These are phyloP conservation scores for Phortica variegata DNA, from an alignment of 1,140 invertebrate genomes.

Conservation along the genomic window DNA sequence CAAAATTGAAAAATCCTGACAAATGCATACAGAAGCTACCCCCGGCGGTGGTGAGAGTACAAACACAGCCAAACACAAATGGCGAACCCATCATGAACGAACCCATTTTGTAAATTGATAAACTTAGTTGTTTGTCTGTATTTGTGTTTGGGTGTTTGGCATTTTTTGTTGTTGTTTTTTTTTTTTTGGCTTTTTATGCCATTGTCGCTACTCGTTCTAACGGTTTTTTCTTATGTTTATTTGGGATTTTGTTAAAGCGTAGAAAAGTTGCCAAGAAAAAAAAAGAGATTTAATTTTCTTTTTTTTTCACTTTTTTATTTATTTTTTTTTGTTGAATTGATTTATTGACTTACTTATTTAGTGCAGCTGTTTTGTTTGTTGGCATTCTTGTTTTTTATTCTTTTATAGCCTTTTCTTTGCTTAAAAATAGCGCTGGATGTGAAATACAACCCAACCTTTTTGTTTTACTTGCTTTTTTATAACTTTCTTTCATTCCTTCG, in stretches of 20 bases:
- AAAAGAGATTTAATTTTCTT: too few species aligned
- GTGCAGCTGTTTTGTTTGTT: conserved; percentile 17
- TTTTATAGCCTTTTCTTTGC: conserved; percentile 1
- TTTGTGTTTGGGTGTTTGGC: conserved; percentile 20
- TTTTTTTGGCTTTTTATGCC: too few species aligned
- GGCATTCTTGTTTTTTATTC: conserved; percentile 6
- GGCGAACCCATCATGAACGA: too few species aligned
- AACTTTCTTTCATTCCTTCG: conserved; percentile 19
- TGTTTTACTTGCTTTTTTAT: not conserved
- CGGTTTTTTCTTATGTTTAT: conserved; percentile 37
- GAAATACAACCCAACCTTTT: not conserved
- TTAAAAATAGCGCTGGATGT: too few species aligned
- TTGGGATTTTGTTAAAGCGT: conserved; percentile 36
- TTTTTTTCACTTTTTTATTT: too few species aligned
- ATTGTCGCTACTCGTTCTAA: too few species aligned
- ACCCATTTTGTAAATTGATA: conserved; percentile 44
- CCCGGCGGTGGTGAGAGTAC: too few species aligned
- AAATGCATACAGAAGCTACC: too few species aligned
- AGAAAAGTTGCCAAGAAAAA: conserved; percentile 23
- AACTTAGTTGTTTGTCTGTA: conserved; percentile 27
- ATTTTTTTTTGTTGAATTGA: conserved; percentile 54
- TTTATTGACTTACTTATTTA: conserved; percentile 55
- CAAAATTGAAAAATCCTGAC: too few species aligned
- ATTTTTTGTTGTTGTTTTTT: conserved; percentile 6
- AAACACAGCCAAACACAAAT: too few species aligned